phyloP scores from a whole-genome alignment of 2,113 vertebrate species.

The Poecilia latipinna region DNA sequence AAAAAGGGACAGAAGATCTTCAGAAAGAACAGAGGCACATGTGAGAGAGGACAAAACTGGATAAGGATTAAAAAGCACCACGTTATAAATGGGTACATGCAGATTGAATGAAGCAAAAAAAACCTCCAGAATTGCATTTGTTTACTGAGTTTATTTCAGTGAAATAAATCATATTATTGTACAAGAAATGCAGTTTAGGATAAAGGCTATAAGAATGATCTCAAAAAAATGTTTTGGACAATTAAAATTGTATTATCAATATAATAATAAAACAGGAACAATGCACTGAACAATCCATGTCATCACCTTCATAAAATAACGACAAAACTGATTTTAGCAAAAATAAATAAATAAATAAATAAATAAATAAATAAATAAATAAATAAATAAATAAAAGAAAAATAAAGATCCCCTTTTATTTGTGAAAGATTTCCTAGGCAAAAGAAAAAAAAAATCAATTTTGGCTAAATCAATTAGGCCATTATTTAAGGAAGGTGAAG shows the following conservation, averaged over 20 bases:
- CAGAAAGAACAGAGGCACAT: slow-evolving; percentile 42
- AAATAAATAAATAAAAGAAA: too few relatives aligned
- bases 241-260: background rate
- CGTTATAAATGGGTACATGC: slow-evolving; percentile 29
- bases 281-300: background rate
- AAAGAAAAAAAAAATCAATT: too few relatives aligned
- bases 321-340: too few relatives aligned
- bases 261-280: background rate
- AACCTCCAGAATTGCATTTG: background rate
- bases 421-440: too few relatives aligned
- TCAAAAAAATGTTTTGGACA: background rate
- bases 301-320: too few relatives aligned
- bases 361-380: too few relatives aligned
- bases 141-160: background rate
- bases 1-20: slow-evolving; percentile 20
- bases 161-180: background rate
- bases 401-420: too few relatives aligned
- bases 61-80: slow-evolving; percentile 12
- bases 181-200: background rate
- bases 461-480: too few relatives aligned
- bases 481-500: too few relatives aligned
- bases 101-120: slow-evolving; percentile 14
- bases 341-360: too few relatives aligned
- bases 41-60: slow-evolving; percentile 64
- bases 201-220: background rate